Evolutionary conservation across 1,140 invertebrate genomes (phyloP).

Genomic region (Portunus trituberculatus): DNA sequence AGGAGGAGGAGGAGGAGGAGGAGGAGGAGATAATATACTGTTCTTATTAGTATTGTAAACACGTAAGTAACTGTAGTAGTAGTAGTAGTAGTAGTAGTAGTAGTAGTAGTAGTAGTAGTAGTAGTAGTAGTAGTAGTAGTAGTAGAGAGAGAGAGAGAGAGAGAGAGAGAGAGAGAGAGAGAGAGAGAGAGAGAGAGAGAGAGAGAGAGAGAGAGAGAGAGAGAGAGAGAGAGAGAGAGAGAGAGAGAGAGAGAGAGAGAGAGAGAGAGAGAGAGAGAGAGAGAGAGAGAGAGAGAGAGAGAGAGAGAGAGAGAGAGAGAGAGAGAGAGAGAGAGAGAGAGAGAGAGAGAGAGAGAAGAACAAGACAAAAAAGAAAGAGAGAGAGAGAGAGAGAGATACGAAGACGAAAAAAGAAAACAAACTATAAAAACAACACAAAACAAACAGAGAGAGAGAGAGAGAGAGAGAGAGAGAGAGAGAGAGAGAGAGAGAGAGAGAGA

Average conservation of each 20-base stretch:
- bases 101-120: background rate
- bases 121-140: conserved; percentile 18
- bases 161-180: background rate
- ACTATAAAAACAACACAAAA: too few relatives aligned
- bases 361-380: too few relatives aligned
- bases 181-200: too few relatives aligned
- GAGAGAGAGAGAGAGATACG: too few relatives aligned
- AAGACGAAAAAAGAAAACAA: too few relatives aligned
- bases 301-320: background rate
- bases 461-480: too few relatives aligned
- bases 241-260: background rate
- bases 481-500: too few relatives aligned
- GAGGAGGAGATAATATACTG: too few relatives aligned
- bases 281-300: background rate
- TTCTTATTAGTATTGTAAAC: too few relatives aligned
- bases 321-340: background rate
- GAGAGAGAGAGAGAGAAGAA: background rate
- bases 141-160: background rate
- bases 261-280: conserved; percentile 16
- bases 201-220: too few relatives aligned
- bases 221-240: background rate
- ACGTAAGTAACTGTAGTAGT: too few relatives aligned
- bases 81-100: background rate
- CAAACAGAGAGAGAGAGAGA: too few relatives aligned
- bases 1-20: background rate